Evolutionary conservation across 37 sponge, comb jelly and placozoan species (phyloP), one percentile per base, ranked within the genome.

Genomic region (Diacarnus erythraeanus): DNA sequence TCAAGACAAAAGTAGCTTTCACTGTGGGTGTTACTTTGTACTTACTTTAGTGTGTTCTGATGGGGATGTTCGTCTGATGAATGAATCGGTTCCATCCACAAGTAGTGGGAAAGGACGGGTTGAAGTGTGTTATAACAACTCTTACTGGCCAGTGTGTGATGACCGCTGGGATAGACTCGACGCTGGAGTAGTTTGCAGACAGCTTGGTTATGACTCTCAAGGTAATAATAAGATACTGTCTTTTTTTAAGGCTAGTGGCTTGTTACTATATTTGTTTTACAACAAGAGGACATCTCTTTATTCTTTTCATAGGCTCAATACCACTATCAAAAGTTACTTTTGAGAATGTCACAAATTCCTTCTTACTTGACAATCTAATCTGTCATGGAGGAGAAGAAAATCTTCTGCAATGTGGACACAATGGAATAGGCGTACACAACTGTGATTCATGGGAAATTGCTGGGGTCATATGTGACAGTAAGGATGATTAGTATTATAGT

Each of bases 171-270:
- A 80, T 44, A 34, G 20, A 15, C 36, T 33, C 10, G 81, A 87
- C 34, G 75, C 87, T 54, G 25, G 27, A 69, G 87, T 87, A 34
- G 87, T 87, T 33, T 87, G 87, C 59, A 35, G 76, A 75, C 87
- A 87, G 69, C 76, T 87, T 20, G 76, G 76, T 4, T 75, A 66
- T 36, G 39, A 61, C 20, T 59, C 37, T 25, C 26, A 22, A 38
- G 29, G 77, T 77, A 59, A 59, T 18, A 36, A 15, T 8, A 60
- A n/a, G n/a, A n/a, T n/a, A n/a, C n/a, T 60, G 9, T 29, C 0
- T 6, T 15, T 15, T 15, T 15, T 47, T 47, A 47, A 15, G 12
- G 51, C 51, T 47, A 12, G 51, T 47, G 51, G 10, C 30, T 23
- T 29, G 20, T 6, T 23, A 23, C 20, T 61, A 27, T 61, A 25